Percentiles rank a stretch among this genome's conserved stretches.
phyloP scores from a whole-genome alignment of 1,140 invertebrate genomes.

The Scaptomyza montana region DNA sequence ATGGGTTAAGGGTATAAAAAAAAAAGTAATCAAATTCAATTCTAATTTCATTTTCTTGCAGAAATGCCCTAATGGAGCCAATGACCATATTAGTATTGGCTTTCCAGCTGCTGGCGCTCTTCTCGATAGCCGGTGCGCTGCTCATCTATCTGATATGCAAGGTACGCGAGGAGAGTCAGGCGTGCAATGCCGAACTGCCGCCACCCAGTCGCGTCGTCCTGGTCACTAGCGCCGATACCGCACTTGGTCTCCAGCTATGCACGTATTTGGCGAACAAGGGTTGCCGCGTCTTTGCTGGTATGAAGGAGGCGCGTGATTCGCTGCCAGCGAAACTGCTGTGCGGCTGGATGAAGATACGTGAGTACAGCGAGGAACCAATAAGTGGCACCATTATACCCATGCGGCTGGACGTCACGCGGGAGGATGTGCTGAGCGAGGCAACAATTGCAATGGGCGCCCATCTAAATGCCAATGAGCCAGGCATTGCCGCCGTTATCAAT shows the following conservation, averaged over 20 bases:
- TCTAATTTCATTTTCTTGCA: constrained; percentile 46
- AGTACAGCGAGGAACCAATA: constrained; percentile 84
- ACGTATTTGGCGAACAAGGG: constrained; percentile 88
- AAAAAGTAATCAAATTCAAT: too few relatives aligned
- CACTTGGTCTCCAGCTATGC: constrained; percentile 87
- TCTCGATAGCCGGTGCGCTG: constrained; percentile 90
- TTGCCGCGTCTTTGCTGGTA: constrained; percentile 90
- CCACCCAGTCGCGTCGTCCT: constrained; percentile 86
- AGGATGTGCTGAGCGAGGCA: constrained; percentile 91
- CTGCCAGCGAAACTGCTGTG: constrained; percentile 85
- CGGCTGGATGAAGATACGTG: constrained; percentile 87
- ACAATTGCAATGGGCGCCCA: constrained; percentile 90
- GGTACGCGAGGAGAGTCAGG: constrained; percentile 85
- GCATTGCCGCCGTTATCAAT: constrained; percentile 92
- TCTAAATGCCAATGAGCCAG: constrained; percentile 92
- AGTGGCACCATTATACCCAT: constrained; percentile 86
- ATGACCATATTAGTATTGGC: constrained; percentile 90
- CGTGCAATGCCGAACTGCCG: constrained; percentile 68
- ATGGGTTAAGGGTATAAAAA: too few relatives aligned
- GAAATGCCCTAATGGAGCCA: constrained; percentile 88
- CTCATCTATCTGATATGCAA: constrained; percentile 90
- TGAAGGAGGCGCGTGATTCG: constrained; percentile 85
- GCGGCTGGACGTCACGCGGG: constrained; percentile 90
- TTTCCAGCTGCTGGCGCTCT: constrained; percentile 90
- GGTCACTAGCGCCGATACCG: constrained; percentile 91